Base-by-base conservation (phyloP, 1,140 invertebrate genomes). In the Bicyclus anynana region DNA sequence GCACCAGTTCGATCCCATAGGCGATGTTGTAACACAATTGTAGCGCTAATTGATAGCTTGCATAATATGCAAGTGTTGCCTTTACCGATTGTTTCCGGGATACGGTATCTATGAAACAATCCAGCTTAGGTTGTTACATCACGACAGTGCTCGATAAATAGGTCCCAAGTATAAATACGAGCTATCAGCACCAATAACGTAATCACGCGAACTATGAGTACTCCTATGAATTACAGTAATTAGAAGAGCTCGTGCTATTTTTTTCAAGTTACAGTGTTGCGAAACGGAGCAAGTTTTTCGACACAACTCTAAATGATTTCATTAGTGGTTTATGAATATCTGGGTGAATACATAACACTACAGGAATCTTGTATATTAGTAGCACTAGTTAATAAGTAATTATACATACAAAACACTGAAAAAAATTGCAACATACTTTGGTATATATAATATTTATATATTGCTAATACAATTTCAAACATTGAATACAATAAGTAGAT, bases 41-140 rank as follows among this genome's bases (percentile, higher is more conserved):
- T 68, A 73, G 69, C 68, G 59, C 77, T 87, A 85, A 84, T 87
- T 80, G 77, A 85, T 83, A 71, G 70, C 76, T 87, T 87, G 78
- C 84, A 79, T 84, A 87, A 87, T 72, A 68, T 66, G 48, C 65
- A 69, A 72, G 74, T 72, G 66, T 74, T 75, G 69, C 65, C 66
- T 81, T 69, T 63, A 70, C 75, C 62, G 69, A 69, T 60, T 33
- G 74, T 77, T 87, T 87, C 84, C 84, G 71, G 81, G 80, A 80
- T 79, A 74, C 55, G 68, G 68, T 76, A 72, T 62, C 59, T 75
- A 66, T 57, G 52, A 68, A 47, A 70, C 69, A 72, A 65, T 74
- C 63, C 70, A 64, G 59, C 53, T 60, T 58, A 68, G 62, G 55
- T 59, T 63, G 63, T 79, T 79, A 67, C 74, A 50, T 74, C 53